Base-by-base conservation (phyloP, 2,797 vertebrate genomes). In the Mormyrops boulengeri region DNA sequence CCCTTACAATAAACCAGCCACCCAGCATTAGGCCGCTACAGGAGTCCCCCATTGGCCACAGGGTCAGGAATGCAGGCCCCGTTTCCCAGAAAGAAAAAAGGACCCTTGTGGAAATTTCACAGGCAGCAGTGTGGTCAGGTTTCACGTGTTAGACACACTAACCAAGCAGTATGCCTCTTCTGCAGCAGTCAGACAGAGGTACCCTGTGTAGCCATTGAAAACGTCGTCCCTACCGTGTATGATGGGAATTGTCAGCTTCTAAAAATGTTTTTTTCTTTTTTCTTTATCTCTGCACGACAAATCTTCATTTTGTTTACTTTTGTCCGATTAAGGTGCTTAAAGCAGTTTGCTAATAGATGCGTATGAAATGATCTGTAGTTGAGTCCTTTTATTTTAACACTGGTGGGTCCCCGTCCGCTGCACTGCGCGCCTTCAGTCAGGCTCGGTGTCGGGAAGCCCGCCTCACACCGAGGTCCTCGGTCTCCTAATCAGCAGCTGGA, bases 401-500 rank as follows among this genome's bases (percentile, higher is more conserved):
- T 17, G 41, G 30, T 5, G 30, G 30, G 66, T 12, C 2, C 60
- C 22, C 2, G 22, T 62, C 22, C 8, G 22, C 57, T 57, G 22
- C 26, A 26, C 73, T n/a, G 55, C 0, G 14, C 0, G 80, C 19
- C 80, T 50, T 84, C 41, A 84, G 80, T 49, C 19, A 22, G 8
- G 17, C n/a, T n/a, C 17, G 4, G 41, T n/a, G 14, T 84, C 41
- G 9, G 41, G 6, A 84, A 49, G 82, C 73, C 19, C 1, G 30
- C 14, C 5, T 96, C 95, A 96, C 14, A 95, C 93, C 4, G 95
- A 94, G 91, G 96, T 95, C 88, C 94, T 95, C 19, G 95, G 95
- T 92, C 97, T 99, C 92, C 96, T 95, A 90, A 98, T 96, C 5
- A 98, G 92, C 85, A 99, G 92, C 38, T 96, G 96, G 90, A 98